These are phyloP conservation scores for Fragum fragum DNA, from an alignment of 2,888 invertebrate species.

Conservation along the genomic window DNA sequence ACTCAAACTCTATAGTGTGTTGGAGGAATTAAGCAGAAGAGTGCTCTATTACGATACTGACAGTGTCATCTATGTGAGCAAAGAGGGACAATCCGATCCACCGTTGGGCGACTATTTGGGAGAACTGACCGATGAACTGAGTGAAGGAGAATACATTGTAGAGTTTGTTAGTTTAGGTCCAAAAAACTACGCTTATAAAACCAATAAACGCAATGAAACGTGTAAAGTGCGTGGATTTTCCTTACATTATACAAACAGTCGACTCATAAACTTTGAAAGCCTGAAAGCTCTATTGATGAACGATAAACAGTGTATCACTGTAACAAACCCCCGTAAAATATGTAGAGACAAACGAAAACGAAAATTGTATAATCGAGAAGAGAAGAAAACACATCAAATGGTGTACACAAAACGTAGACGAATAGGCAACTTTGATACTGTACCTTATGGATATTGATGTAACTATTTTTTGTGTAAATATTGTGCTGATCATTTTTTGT, in stretches of 20 bases:
- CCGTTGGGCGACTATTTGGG: slow-evolving; percentile 79
- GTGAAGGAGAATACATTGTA: slow-evolving; percentile 63
- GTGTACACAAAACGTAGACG: slow-evolving; percentile 63
- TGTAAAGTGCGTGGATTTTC: slow-evolving; percentile 72
- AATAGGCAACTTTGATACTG: slow-evolving; percentile 51
- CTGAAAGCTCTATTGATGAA: slow-evolving; percentile 35
- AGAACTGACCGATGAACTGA: slow-evolving; percentile 84
- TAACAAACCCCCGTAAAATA: slow-evolving; percentile 61
- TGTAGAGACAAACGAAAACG: slow-evolving; percentile 90
- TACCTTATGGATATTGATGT: slow-evolving; percentile 52
- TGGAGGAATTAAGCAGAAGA: slow-evolving; percentile 34
- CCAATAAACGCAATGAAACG: slow-evolving; percentile 30
- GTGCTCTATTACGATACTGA: slow-evolving; percentile 75
- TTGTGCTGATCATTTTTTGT: no score
- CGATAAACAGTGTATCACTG: slow-evolving; percentile 17
- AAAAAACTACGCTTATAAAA: slow-evolving; percentile 82
- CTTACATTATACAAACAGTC: slow-evolving; percentile 62
- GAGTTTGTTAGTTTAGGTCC: slow-evolving; percentile 81
- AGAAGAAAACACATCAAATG: slow-evolving; percentile 83
- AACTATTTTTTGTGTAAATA: no score
- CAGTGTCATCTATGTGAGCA: slow-evolving; percentile 79
- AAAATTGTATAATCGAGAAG: slow-evolving; percentile 89
- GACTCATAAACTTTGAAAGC: slow-evolving; percentile 50
- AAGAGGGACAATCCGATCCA: slow-evolving; percentile 52
- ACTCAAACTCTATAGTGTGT: slow-evolving; percentile 54